Evolutionary conservation across 37 sponge, comb jelly and placozoan species (phyloP).

Genomic region (Chondrosia reniformis): DNA sequence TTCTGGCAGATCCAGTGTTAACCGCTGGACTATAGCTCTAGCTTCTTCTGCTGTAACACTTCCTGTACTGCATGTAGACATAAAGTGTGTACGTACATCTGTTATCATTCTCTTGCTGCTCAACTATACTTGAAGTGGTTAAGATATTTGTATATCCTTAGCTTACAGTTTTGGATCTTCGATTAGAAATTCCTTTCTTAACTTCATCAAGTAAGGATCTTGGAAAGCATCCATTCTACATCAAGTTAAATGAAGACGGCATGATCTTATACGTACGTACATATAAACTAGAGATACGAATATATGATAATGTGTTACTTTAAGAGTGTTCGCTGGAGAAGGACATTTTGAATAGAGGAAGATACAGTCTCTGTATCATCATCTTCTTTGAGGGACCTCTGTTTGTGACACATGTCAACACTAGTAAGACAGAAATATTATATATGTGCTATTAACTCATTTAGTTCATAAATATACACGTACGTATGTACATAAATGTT

Average conservation of each 20-base stretch:
- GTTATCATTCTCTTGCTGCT: too few species aligned
- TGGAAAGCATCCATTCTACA: conserved; percentile 52
- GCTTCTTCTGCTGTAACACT: too few species aligned
- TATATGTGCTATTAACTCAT: neutral
- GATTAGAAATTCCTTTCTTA: conserved; percentile 80
- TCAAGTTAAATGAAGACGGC: neutral
- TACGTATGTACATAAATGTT: neutral
- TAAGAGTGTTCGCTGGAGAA: conserved; percentile 48
- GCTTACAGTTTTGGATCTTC: conserved; percentile 74
- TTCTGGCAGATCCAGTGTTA: too few species aligned
- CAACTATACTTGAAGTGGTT: too few species aligned
- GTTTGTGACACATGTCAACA: conserved; percentile 20
- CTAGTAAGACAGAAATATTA: neutral
- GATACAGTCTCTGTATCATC: neutral
- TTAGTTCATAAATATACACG: neutral
- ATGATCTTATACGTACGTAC: neutral
- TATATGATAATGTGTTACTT: too few species aligned
- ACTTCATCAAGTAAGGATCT: conserved; percentile 72
- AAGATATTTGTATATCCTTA: too few species aligned
- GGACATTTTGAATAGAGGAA: conserved; percentile 36
- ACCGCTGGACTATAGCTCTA: too few species aligned
- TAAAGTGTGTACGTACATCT: too few species aligned
- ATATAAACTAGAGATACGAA: too few species aligned
- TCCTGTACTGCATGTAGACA: too few species aligned
- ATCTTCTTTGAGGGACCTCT: neutral